Evolutionary conservation across 1,140 invertebrate genomes (phyloP), one percentile per base, ranked within the genome.

Genomic region (Chelonus insularis): DNA sequence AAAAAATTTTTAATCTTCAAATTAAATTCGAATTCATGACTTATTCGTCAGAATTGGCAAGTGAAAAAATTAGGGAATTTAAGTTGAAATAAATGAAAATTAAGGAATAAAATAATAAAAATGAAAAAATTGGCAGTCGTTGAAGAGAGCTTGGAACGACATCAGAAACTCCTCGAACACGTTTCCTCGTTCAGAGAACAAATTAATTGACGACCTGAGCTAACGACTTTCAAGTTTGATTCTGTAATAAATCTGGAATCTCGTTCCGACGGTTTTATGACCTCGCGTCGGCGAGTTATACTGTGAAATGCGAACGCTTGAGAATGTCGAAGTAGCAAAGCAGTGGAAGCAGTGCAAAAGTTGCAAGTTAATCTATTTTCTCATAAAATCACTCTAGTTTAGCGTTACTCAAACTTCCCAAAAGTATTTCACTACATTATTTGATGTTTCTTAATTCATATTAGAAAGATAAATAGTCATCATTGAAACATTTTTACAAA

Each of bases 141-240:
- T 23, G n/a, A 25, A 55, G 34, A 34, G 47, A 20, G 37, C 39
- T 57, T 45, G 41, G 39, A 55, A 39, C 52, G 52, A 21, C 52
- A 37, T 55, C 52, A 36, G 36, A 16, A 32, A 20, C 52, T 55
- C 18, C 52, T 55, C 36, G 20, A 55, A 59, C 55, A 41, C 9
- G 50, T 66, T 64, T 39, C 23, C 14, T 60, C 48, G 62, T 66
- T 41, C 57, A 65, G 63, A 65, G 68, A 72, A 73, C 71, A 72
- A 72, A 75, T 72, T 73, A 72, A 69, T 73, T 69, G 68, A 72
- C 69, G 68, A 70, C 67, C 21, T 60, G 63, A 67, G 63, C 64
- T 74, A 73, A 74, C 71, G 70, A 72, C 71, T 68, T 66, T 66
- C 48, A 65, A 70, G 68, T 73, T 75, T 72, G 68, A 73, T 75